These are phyloP conservation scores for Lamproptera curius DNA, from an alignment of 2,888 invertebrate genomes.

Conservation along the genomic window DNA sequence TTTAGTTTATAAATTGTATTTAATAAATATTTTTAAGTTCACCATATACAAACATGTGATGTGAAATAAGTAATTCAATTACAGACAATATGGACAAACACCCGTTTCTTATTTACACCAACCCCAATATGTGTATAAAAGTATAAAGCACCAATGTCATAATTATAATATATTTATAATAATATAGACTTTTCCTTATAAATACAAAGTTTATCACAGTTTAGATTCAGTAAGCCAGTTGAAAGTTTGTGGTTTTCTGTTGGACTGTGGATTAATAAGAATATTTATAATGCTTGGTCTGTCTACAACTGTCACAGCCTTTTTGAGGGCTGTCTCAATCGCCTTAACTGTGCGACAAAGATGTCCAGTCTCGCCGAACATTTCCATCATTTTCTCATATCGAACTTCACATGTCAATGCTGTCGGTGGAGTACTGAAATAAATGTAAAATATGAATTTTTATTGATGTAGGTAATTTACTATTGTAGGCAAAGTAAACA, in stretches of 20 bases:
- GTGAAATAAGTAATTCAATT: slow-evolving; percentile 58
- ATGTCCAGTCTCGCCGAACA: slow-evolving; percentile 90
- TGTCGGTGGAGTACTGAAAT: slow-evolving; percentile 88
- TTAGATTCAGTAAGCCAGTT: slow-evolving; percentile 96
- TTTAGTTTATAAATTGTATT: slow-evolving; percentile 74
- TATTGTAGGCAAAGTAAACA: too few species aligned
- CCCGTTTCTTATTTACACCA: slow-evolving; percentile 30
- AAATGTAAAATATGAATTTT: not conserved
- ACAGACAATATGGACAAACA: slow-evolving; percentile 65
- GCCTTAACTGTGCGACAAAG: slow-evolving; percentile 89
- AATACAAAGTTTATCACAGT: slow-evolving; percentile 69
- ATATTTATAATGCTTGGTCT: slow-evolving; percentile 94
- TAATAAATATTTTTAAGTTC: slow-evolving; percentile 69
- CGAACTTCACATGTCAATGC: slow-evolving; percentile 86
- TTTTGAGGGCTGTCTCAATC: slow-evolving; percentile 83
- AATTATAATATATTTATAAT: slow-evolving; percentile 20
- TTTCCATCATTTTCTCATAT: slow-evolving; percentile 94
- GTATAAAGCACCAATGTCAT: not conserved
- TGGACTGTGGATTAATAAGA: slow-evolving; percentile 91
- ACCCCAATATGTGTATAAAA: slow-evolving; percentile 20
- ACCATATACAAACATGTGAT: slow-evolving; percentile 66
- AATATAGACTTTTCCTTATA: slow-evolving; percentile 12
- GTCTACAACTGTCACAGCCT: slow-evolving; percentile 82
- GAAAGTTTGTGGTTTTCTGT: slow-evolving; percentile 93
- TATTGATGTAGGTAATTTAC: too few species aligned